Evolutionary conservation across 1,140 invertebrate species (phyloP).

Genomic region (Orussus abietinus): DNA sequence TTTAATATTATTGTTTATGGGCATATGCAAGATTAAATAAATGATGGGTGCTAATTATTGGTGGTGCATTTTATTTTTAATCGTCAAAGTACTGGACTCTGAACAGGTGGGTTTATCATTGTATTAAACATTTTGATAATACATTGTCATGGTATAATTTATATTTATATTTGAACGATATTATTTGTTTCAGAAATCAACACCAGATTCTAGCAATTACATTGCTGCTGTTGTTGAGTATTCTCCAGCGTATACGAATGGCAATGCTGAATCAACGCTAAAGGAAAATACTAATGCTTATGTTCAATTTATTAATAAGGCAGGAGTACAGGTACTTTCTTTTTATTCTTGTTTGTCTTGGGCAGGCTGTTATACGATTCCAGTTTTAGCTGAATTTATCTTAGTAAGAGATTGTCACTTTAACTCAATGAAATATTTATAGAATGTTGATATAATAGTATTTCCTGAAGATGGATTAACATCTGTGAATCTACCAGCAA

Average conservation of each 20-base stretch:
- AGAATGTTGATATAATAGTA: slow-evolving; percentile 70
- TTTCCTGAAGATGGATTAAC: slow-evolving; percentile 69
- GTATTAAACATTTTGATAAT: too few species aligned
- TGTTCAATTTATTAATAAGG: neutral
- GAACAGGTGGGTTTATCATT: too few species aligned
- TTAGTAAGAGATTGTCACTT: too few species aligned
- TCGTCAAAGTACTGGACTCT: too few species aligned
- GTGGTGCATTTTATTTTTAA: too few species aligned
- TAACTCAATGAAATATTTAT: slow-evolving; percentile 7
- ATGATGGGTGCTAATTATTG: too few species aligned
- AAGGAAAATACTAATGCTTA: neutral
- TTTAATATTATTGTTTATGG: too few species aligned
- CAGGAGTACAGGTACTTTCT: neutral
- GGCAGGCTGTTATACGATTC: neutral
- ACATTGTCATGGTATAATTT: too few species aligned
- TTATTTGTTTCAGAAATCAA: too few species aligned
- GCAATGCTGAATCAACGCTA: neutral
- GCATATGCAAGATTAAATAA: too few species aligned
- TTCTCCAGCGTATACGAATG: neutral
- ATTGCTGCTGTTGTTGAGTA: slow-evolving; percentile 56
- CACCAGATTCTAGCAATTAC: slow-evolving; percentile 45
- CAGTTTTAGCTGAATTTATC: neutral
- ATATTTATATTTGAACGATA: too few species aligned
- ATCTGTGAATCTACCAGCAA: slow-evolving; percentile 13
- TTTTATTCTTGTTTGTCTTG: neutral